Evolutionary conservation across 2,797 vertebrate genomes (phyloP), one percentile per base, ranked within the genome.

Genomic region (Sebastes cheni): DNA sequence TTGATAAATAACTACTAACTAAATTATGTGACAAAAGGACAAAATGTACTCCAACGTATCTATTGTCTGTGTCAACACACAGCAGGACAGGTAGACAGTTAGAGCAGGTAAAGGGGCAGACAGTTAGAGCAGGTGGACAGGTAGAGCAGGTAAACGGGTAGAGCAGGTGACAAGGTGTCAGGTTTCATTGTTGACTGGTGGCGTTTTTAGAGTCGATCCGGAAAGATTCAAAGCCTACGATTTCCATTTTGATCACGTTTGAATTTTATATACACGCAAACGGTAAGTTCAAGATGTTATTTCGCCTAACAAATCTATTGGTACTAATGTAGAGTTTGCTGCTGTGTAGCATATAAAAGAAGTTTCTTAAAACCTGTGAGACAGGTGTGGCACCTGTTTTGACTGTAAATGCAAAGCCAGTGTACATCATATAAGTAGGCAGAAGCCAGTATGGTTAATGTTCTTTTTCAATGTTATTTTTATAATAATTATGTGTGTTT

Each of bases 101-200:
- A 16, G 39, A 42, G 39, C 13, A 42, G 39, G 39, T 42, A 14
- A 12, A 14, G 13, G 13, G 13, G 36, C 6, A 71, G 81, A 92
- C 91, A 42, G 39, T 42, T 42, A 42, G 39, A 42, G 39, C 13
- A 6, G 39, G 39, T 42, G 39, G 13, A 42, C 39, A 91, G 90
- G 93, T 92, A 77, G 68, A 81, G 70, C 93, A 90, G 86, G 92
- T 91, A 42, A 80, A 92, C 91, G 91, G 90, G 93, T 91, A 75
- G 68, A 81, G 70, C 93, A 90, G 86, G 92, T 91, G 85, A 32
- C 3, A 73, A 67, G 84, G 92, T 92, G 81, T 93, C 93, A 82
- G 64, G 78, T 94, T 90, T 90, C 91, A 84, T 0, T 10, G 39
- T 60, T 30, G 22, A 12, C 67, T 72, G 73, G 27, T 29, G 67